Evolutionary conservation across 2,888 invertebrate genomes (phyloP).

Genomic region (Apeira syringaria): DNA sequence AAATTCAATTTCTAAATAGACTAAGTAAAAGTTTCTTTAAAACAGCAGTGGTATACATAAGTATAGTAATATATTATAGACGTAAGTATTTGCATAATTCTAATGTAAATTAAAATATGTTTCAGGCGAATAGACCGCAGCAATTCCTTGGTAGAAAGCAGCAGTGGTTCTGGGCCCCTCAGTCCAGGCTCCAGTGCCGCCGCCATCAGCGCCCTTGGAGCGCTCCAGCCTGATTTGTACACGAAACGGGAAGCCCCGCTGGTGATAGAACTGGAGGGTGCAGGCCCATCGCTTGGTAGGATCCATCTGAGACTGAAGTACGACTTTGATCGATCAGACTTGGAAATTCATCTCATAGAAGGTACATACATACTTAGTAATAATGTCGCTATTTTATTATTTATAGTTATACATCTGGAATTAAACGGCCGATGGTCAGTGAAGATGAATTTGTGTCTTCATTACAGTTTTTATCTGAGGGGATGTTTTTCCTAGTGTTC

Average conservation of each 20-base stretch:
- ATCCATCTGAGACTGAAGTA: constrained; percentile 94
- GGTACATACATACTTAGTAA: constrained; percentile 85
- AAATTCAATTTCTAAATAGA: too few relatives aligned
- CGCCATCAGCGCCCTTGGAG: constrained; percentile 85
- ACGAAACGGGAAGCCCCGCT: constrained; percentile 91
- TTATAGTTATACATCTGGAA: too few relatives aligned
- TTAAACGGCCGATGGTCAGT: too few relatives aligned
- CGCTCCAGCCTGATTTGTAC: constrained; percentile 94
- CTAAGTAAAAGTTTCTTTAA: too few relatives aligned
- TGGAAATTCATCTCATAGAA: constrained; percentile 96
- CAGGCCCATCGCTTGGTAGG: constrained; percentile 89
- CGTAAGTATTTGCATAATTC: too few relatives aligned
- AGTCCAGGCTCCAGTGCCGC: constrained; percentile 66
- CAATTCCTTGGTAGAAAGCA: constrained; percentile 77
- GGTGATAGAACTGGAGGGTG: constrained; percentile 85
- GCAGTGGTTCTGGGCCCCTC: constrained; percentile 68
- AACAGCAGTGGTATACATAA: too few relatives aligned
- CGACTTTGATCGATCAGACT: constrained; percentile 94
- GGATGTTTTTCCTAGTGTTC: too few relatives aligned
- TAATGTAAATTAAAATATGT: too few relatives aligned
- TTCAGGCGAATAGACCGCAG: constrained; percentile 79
- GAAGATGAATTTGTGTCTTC: too few relatives aligned
- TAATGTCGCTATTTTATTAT: too few relatives aligned
- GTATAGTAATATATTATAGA: too few relatives aligned
- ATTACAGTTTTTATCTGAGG: too few relatives aligned